phyloP scores from a whole-genome alignment of 2,113 vertebrate species.

The Sylvia atricapilla region DNA sequence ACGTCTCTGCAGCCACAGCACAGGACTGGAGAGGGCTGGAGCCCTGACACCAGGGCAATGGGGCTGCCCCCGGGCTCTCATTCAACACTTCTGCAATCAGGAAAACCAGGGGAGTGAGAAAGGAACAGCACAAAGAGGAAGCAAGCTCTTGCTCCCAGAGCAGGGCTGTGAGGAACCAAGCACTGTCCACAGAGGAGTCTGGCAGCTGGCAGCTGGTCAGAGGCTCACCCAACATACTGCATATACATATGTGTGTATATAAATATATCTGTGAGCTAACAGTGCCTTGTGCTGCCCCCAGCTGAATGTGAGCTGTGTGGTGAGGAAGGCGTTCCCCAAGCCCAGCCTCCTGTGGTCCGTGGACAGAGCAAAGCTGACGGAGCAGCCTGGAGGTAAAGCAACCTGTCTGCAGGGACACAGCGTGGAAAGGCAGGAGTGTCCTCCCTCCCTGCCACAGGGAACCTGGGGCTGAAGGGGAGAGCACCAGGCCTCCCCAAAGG shows the following conservation, averaged over 20 bases:
- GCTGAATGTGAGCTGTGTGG: not conserved
- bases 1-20: not conserved
- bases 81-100: not conserved
- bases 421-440: not conserved
- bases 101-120: not conserved
- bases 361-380: not conserved
- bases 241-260: no score
- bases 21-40: not conserved
- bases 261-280: not conserved
- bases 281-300: not conserved
- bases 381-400: conserved; percentile 38
- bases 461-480: not conserved
- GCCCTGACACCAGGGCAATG: fast-evolving
- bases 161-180: not conserved
- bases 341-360: not conserved
- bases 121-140: not conserved
- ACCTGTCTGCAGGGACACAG: no score
- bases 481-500: not conserved
- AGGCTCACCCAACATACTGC: not conserved
- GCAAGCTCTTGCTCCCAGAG: not conserved
- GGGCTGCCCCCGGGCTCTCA: not conserved
- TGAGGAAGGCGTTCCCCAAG: conserved; percentile 49
- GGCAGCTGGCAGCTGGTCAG: not conserved
- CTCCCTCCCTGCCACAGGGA: not conserved
- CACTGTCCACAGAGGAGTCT: not conserved